Evolutionary conservation across 2,888 invertebrate genomes (phyloP).

Genomic region (Himalopsyche japonica): DNA sequence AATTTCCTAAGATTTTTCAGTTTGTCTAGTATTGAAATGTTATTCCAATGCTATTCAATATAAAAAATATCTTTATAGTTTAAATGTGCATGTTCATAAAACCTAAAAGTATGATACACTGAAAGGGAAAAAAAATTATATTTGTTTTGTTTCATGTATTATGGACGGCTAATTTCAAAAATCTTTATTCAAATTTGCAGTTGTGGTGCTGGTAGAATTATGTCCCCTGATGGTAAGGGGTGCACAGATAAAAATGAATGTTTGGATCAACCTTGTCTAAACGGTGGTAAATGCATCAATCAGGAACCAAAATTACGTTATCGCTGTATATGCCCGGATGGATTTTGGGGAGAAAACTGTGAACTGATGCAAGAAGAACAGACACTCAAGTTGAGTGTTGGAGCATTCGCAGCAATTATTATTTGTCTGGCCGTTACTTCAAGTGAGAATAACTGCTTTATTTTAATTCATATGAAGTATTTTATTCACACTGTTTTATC

Average conservation of each 20-base stretch:
- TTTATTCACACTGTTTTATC: too few species aligned
- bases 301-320: slow-evolving; percentile 69
- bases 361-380: slow-evolving; percentile 74
- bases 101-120: too few species aligned
- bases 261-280: slow-evolving; percentile 70
- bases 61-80: too few species aligned
- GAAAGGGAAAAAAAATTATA: too few species aligned
- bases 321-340: slow-evolving; percentile 70
- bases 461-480: background rate
- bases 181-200: slow-evolving; percentile 47
- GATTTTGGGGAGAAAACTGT: slow-evolving; percentile 74
- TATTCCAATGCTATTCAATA: too few species aligned
- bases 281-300: slow-evolving; percentile 72
- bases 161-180: background rate
- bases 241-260: slow-evolving; percentile 78
- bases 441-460: slow-evolving; percentile 55
- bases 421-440: slow-evolving; percentile 78
- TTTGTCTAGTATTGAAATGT: too few species aligned
- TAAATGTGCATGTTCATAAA: too few species aligned
- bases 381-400: slow-evolving; percentile 75
- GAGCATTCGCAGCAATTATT: slow-evolving; percentile 79
- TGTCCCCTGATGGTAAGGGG: slow-evolving; percentile 70
- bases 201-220: slow-evolving; percentile 71
- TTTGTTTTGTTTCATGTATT: too few species aligned
- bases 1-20: too few species aligned